phyloP scores from a whole-genome alignment of 2,113 vertebrate genomes.

The Cromileptes altivelis region DNA sequence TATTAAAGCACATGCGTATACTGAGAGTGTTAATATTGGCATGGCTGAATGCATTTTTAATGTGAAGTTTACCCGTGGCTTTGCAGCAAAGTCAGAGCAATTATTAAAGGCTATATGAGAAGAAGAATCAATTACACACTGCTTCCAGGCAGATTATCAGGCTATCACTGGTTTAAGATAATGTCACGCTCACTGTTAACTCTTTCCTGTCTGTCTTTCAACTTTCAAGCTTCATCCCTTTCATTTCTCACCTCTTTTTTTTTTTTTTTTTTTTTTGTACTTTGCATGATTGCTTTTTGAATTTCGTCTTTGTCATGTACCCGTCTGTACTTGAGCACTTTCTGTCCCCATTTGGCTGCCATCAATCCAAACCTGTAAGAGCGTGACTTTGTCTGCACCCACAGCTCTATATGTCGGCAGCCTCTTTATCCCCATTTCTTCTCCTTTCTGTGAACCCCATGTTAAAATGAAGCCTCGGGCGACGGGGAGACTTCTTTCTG shows the following conservation, averaged over 20 bases:
- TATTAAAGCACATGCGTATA: slow-evolving; percentile 8
- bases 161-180: slow-evolving; percentile 40
- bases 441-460: slow-evolving; percentile 24
- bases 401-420: slow-evolving; percentile 25
- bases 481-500: slow-evolving; percentile 37
- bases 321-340: not conserved
- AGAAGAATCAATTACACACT: slow-evolving; percentile 57
- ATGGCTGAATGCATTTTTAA: slow-evolving; percentile 46
- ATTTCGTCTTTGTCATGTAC: not conserved
- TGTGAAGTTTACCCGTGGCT: slow-evolving; percentile 55
- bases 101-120: slow-evolving; percentile 45
- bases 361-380: slow-evolving; percentile 17
- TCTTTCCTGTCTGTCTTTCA: not conserved
- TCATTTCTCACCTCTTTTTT: not conserved
- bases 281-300: not conserved
- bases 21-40: slow-evolving; percentile 55
- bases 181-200: slow-evolving; percentile 26
- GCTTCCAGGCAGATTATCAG: slow-evolving; percentile 59
- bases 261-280: not conserved
- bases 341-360: not conserved
- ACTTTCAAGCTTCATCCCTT: not conserved
- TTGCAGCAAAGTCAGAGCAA: slow-evolving; percentile 44
- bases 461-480: slow-evolving; percentile 40
- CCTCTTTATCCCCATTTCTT: slow-evolving; percentile 17
- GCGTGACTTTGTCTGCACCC: not conserved